A percentile compares a stretch with the other conserved stretches of the same genome.
Evolutionary conservation across 2,113 vertebrate species (phyloP).

Genomic region (Cephalopholis sonnerati): DNA sequence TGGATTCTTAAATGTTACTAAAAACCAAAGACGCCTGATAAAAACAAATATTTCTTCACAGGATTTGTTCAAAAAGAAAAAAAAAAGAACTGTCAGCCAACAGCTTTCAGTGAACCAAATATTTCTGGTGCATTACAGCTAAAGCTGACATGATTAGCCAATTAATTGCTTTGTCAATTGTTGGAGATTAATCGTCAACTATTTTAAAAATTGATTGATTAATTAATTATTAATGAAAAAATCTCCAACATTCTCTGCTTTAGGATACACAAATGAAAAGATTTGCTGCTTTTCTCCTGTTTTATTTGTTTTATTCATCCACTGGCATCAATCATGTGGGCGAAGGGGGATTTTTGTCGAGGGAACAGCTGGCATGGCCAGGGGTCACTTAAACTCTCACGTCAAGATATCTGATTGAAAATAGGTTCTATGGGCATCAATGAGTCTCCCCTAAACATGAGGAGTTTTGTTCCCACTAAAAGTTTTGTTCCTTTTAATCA

Average conservation of each 20-base stretch:
- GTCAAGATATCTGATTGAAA: no score
- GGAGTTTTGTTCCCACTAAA: no score
- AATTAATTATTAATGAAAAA: background rate
- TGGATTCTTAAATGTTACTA: background rate
- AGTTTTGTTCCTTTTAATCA: no score
- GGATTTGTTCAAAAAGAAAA: background rate
- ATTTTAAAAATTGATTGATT: no score
- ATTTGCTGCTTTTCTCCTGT: background rate
- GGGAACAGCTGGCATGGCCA: no score
- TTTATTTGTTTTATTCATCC: background rate
- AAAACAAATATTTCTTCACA: no score
- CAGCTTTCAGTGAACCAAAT: background rate
- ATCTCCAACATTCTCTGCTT: background rate
- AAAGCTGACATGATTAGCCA: background rate
- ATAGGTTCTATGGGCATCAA: no score
- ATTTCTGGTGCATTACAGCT: background rate
- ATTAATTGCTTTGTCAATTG: background rate
- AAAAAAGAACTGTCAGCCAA: background rate
- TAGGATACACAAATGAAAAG: background rate
- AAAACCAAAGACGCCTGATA: background rate
- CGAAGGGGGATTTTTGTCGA: no score
- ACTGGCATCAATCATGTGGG: no score
- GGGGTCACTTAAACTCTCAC: no score
- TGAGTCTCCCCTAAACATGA: no score
- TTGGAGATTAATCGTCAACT: background rate